These are phyloP conservation scores for Acanthurus tractus DNA, from an alignment of 2,797 vertebrate genomes.

Conservation along the genomic window DNA sequence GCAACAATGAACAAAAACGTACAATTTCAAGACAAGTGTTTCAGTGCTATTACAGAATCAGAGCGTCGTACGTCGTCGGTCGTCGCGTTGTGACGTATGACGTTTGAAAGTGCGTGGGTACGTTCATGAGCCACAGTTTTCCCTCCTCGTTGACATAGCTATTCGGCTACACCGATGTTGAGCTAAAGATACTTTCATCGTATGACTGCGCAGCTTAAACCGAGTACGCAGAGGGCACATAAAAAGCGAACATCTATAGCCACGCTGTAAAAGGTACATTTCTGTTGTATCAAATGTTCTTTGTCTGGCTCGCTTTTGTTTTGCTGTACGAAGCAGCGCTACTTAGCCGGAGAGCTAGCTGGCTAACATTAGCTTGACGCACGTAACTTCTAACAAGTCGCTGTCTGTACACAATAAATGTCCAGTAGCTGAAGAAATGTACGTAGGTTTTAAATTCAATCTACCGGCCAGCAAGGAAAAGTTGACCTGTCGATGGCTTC, in stretches of 20 bases:
- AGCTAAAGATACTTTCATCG: slow-evolving; percentile 29
- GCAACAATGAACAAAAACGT: too few species aligned
- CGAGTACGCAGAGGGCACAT: not conserved
- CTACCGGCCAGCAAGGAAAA: rapidly evolving
- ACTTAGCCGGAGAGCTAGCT: slow-evolving; percentile 50
- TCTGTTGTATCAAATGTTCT: rapidly evolving
- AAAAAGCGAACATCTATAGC: not conserved
- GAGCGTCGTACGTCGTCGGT: too few species aligned
- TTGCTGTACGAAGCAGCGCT: slow-evolving; percentile 35
- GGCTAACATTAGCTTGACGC: slow-evolving; percentile 54
- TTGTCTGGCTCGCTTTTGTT: slow-evolving; percentile 26
- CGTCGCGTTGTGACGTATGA: slow-evolving; percentile 33
- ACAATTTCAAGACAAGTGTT: too few species aligned
- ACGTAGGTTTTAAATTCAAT: rapidly evolving
- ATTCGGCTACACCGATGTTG: slow-evolving; percentile 31
- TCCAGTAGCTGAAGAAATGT: rapidly evolving
- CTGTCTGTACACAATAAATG: rapidly evolving
- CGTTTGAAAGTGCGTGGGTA: slow-evolving; percentile 45
- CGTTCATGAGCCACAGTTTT: slow-evolving; percentile 51
- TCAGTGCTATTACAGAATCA: too few species aligned
- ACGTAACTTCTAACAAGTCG: not conserved
- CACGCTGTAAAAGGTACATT: slow-evolving; percentile 11
- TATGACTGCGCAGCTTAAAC: not conserved
- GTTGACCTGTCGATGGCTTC: rapidly evolving
- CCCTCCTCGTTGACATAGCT: slow-evolving; percentile 75